Evolutionary conservation across 2,113 vertebrate genomes (phyloP).

Genomic region (Cygnus buccinator): DNA sequence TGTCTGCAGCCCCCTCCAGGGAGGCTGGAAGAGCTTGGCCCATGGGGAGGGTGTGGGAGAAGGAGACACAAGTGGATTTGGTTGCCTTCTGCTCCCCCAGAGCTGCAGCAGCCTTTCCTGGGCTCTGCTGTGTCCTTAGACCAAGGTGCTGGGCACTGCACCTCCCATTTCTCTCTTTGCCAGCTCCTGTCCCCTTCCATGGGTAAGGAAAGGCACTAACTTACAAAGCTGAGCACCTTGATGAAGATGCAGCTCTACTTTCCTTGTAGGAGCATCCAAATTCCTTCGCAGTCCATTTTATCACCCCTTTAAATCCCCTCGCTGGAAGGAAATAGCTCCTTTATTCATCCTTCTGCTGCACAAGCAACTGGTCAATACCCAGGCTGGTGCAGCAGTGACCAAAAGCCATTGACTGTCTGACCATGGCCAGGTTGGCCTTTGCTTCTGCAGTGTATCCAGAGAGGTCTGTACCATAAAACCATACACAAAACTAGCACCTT

Average conservation of each 20-base stretch:
- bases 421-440: background rate
- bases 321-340: background rate
- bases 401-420: background rate
- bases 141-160: background rate
- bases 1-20: background rate
- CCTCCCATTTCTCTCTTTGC: background rate
- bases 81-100: background rate
- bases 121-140: background rate
- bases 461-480: background rate
- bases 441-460: background rate
- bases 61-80: fast-evolving
- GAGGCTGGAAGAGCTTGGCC: background rate
- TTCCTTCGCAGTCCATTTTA: too few species aligned
- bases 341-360: background rate
- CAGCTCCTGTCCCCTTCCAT: background rate
- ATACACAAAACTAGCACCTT: background rate
- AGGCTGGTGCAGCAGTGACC: background rate
- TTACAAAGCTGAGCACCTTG: background rate
- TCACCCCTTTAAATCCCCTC: background rate
- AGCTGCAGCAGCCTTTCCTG: background rate
- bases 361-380: background rate
- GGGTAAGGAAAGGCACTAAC: background rate
- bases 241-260: background rate
- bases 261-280: background rate
- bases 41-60: background rate